Base-by-base conservation (phyloP, 1,140 invertebrate species). In the Drosophila lacteicornis region DNA sequence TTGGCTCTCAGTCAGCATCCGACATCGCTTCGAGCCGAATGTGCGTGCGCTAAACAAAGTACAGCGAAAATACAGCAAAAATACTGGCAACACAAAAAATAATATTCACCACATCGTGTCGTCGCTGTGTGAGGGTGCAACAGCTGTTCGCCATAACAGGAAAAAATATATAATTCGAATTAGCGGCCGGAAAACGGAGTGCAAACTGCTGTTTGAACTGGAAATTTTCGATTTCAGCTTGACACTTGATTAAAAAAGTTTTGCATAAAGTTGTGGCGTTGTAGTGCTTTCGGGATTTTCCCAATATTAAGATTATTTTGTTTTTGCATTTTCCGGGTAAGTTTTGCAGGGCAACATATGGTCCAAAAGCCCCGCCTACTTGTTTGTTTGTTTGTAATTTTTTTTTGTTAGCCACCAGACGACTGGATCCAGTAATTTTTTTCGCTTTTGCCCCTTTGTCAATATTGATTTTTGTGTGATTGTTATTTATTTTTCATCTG, bases 401-500 rank as follows among this genome's bases (percentile, higher is more conserved):
- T 8, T 42, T 62, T 68, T 78, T 69, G 45, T 43, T 30, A 53
- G 30, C 49, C 50, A 40, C 56, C 69, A 55, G 45, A 50, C 50
- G 50, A 30, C 2, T 17, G 19, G 6, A 22, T 36, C 42, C 40
- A 30, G 19, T 40, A n/a, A 15, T 40, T 55, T 63, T 67, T 66
- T 51, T 51, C 43, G n/a, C 22, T 42, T 38, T 36, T 43, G 42
- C 45, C 45, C 60, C 60, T 58, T 80, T 79, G 82, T 86, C 82
- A 86, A 86, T 86, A 86, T 86, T 86, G 82, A 86, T 86, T 86
- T 86, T 86, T 75, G 63, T 86, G 61, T 86, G 82, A 86, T 86
- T 86, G 82, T 86, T 86, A 86, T 86, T 86, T 86, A 86, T 86
- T 86, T 86, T 86, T 84, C 81, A 82, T 86, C 76, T 75, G 74